Base-by-base conservation (phyloP, 2,113 vertebrate genomes). In the Triplophysa siluroides region DNA sequence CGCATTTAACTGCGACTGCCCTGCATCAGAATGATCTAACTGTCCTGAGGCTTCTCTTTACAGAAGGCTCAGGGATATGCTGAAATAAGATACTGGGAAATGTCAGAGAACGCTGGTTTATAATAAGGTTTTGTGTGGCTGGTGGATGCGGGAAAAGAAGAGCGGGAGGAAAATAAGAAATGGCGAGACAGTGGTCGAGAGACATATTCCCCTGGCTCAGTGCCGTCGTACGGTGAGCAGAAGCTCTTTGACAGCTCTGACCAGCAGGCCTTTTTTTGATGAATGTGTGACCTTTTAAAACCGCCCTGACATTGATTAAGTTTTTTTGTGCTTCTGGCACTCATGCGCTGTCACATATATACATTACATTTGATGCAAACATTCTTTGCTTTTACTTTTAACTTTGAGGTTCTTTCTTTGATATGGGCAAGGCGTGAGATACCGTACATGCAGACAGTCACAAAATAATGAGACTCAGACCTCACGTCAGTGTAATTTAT, bases 251-350 rank as follows among this genome's bases (percentile, higher is more conserved):
- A 63, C 77, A 83, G 77, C 70, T 75, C 71, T 45, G 29, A 68
- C 81, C 64, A 79, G 64, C 33, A 21, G 73, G 71, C 65, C 70
- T 70, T 75, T 79, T 70, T 24, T 8, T 70, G 72, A 76, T 75
- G 61, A 83, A 83, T 76, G 72, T 18, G 6, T 79, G 72, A 79
- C 82, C 78, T 83, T 82, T 79, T 19, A 61, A 73, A 56, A 58
- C 43, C 14, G 65, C 61, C 58, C 67, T 79, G 78, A 79, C 82
- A 76, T 63, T 83, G 78, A 63, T 76, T 65, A 68, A 71, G 78
- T 33, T 24, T 67, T 61, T 2, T 52, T 21, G 29, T 19, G 76
- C 75, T 67, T 41, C 64, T 29, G 75, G 60, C 75, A 11, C 38
- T 61, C 19, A n/a, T 1, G 2, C 21, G 67, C 72, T 78, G 67